These are phyloP conservation scores for Hydropsyche tenuis DNA, from an alignment of 1,140 invertebrate genomes.

Conservation along the genomic window DNA sequence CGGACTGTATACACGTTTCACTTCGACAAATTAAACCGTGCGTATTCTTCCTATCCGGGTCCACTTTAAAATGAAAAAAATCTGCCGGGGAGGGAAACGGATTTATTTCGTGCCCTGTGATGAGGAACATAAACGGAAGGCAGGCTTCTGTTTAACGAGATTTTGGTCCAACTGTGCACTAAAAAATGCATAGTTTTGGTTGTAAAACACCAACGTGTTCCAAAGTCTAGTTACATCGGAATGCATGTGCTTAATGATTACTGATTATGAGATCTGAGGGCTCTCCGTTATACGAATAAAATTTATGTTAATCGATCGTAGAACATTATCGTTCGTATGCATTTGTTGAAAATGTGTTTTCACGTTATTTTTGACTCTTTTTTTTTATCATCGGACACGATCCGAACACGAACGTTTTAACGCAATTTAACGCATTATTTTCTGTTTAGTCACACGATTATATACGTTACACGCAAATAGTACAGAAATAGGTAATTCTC, in stretches of 20 bases:
- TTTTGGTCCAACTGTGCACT: too few species aligned
- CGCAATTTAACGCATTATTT: slow-evolving; percentile 19
- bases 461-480: background rate
- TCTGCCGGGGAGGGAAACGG: background rate
- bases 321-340: too few species aligned
- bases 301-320: background rate
- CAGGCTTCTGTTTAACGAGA: background rate
- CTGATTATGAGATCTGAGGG: too few species aligned
- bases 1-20: slow-evolving; percentile 14
- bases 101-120: background rate
- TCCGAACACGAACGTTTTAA: slow-evolving; percentile 13
- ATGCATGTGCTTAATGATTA: too few species aligned
- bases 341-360: too few species aligned
- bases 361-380: too few species aligned
- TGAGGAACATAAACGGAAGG: slow-evolving; percentile 11
- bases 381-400: slow-evolving; percentile 2
- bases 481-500: background rate
- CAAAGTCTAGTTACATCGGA: too few species aligned
- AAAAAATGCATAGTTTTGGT: too few species aligned
- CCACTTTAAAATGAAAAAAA: background rate
- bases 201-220: too few species aligned
- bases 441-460: slow-evolving; percentile 11
- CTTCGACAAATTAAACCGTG: slow-evolving; percentile 31
- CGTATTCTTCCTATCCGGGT: background rate
- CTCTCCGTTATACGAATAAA: background rate